Evolutionary conservation across 2,888 invertebrate species (phyloP).

Genomic region (Alcis repandata): DNA sequence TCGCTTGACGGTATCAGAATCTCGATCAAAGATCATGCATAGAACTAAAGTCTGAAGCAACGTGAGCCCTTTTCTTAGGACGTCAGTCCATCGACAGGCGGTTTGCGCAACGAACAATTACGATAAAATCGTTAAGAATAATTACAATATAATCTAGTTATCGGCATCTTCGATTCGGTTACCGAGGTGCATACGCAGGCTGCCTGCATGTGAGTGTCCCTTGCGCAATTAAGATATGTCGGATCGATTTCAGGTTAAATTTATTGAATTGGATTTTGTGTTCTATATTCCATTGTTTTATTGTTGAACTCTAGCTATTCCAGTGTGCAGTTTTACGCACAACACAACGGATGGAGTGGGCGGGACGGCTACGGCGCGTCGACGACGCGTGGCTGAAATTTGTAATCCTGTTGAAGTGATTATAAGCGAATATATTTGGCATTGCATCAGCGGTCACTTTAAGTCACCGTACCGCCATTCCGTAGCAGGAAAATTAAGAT

Average conservation of each 20-base stretch:
- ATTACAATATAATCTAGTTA: slow-evolving; percentile 53
- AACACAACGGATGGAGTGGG: neutral
- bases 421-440: neutral
- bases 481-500: too few relatives aligned
- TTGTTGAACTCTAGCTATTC: neutral
- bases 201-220: slow-evolving; percentile 61
- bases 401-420: neutral
- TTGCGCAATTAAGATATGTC: slow-evolving; percentile 73
- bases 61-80: slow-evolving; percentile 40
- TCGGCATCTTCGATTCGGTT: slow-evolving; percentile 47
- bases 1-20: slow-evolving; percentile 31
- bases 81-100: slow-evolving; percentile 30
- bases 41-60: slow-evolving; percentile 35
- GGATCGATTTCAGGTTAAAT: slow-evolving; percentile 57
- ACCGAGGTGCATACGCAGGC: slow-evolving; percentile 14
- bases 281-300: slow-evolving; percentile 25
- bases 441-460: neutral
- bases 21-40: slow-evolving; percentile 28
- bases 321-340: neutral
- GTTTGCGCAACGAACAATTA: slow-evolving; percentile 49
- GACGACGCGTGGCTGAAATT: neutral
- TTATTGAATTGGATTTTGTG: slow-evolving; percentile 35
- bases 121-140: slow-evolving; percentile 49
- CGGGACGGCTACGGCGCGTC: neutral
- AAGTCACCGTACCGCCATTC: neutral